Evolutionary conservation across 2,888 invertebrate species (phyloP), one percentile per base, ranked within the genome.

Genomic region (Pantelozetes paolii): DNA sequence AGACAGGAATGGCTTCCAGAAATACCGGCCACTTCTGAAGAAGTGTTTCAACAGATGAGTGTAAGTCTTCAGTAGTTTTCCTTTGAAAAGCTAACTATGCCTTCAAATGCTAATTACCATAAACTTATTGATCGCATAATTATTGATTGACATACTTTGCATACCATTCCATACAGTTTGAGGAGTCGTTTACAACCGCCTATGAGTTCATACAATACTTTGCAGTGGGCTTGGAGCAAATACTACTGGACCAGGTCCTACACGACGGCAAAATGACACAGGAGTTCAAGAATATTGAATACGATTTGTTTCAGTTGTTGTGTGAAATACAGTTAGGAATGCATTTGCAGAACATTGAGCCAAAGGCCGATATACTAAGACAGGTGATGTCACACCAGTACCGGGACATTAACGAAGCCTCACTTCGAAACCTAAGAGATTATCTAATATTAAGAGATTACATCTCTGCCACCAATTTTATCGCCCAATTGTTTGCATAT

Each of bases 181-280:
- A 73, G 26, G 76, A 75, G 26, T 75, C 77, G 26, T 75, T 90
- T 78, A 84, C 87, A 71, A 83, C 86, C 74, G 85, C 88, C 80
- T 89, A 88, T 83, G 86, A 87, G 79, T 86, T 86, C 77, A 83
- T 90, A 81, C 90, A 90, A 82, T 87, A 86, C 83, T 85, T 88
- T 76, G 89, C 89, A 1, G 89, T 89, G 8, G 89, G 88, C 36
- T 80, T 90, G 75, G 87, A 90, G 79, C 87, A 88, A 79, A 85
- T 89, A 70, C 84, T 85, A 48, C 83, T 84, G 82, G 88, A 88
- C 78, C 85, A 86, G 77, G 84, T 86, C 28, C 84, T 86, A 64
- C 81, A 84, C 78, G 80, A 81, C 45, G 82, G 82, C 11, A 79
- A 80, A 28, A 86, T 86, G 79, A 79, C 82, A 76, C 81, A 83